These are phyloP conservation scores for Telmatherina bonti DNA, from an alignment of 2,797 vertebrate genomes.

Conservation along the genomic window DNA sequence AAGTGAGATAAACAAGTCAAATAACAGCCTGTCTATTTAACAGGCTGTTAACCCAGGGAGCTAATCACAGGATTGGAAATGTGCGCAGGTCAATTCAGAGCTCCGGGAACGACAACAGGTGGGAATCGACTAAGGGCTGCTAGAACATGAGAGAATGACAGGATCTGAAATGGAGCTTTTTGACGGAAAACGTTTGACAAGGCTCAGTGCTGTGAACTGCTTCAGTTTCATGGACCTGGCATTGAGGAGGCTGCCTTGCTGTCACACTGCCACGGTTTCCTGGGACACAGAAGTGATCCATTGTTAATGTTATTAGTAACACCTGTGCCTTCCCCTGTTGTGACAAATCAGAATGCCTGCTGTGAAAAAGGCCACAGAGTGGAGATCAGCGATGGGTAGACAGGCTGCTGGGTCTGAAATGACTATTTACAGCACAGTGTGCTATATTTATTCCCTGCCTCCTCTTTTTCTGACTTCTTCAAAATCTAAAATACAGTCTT, in stretches of 20 bases:
- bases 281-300: constrained; percentile 8
- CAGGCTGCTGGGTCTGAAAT: background rate
- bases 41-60: background rate
- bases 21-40: constrained; percentile 10
- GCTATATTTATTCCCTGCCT: background rate
- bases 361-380: constrained; percentile 8
- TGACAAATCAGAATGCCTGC: constrained; percentile 13
- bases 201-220: background rate
- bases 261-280: constrained; percentile 1
- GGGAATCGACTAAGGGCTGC: background rate
- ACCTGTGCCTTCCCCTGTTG: constrained; percentile 13
- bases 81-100: constrained; percentile 8
- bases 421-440: background rate
- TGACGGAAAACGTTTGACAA: background rate
- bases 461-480: background rate
- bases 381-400: background rate
- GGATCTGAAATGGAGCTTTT: constrained; percentile 3
- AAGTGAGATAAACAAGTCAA: constrained; percentile 12
- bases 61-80: constrained; percentile 1
- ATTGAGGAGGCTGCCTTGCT: background rate
- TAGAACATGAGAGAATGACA: constrained; percentile 10
- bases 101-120: constrained; percentile 16
- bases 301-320: constrained; percentile 21
- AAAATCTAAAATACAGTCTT: background rate
- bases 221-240: background rate